A percentile compares a stretch with the other conserved stretches of the same genome.
Conservation (phyloP, 1,140 invertebrate species). For the Drosophila suzukii region DNA sequence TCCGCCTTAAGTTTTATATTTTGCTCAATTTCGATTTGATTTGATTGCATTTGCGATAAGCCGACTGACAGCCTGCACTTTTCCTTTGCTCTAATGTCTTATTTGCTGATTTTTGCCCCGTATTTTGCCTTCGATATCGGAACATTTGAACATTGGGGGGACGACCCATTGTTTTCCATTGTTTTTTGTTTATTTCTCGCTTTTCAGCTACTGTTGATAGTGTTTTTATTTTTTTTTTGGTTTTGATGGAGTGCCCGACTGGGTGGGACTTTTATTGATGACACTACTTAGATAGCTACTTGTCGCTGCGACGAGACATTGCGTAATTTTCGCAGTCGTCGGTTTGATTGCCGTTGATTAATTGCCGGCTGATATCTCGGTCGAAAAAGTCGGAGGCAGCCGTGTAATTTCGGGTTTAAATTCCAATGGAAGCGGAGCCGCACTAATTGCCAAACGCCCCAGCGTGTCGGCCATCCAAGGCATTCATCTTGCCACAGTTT, state of each 20-base stretch:
- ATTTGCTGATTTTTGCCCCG: neutral
- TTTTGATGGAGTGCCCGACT: constrained; percentile 56
- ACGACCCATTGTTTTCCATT: neutral
- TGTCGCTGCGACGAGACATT: constrained; percentile 26
- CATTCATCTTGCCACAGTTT: constrained; percentile 29
- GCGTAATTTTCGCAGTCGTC: constrained; percentile 29
- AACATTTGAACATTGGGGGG: neutral
- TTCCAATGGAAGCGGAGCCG: constrained; percentile 2
- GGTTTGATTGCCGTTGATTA: constrained; percentile 45
- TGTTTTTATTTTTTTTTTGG: neutral
- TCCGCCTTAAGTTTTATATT: constrained; percentile 40
- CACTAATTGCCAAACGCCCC: constrained; percentile 21
- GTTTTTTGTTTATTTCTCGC: no score
- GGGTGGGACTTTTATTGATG: constrained; percentile 63
- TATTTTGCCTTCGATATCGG: constrained; percentile 14
- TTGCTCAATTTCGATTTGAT: constrained; percentile 37
- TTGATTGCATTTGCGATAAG: constrained; percentile 60
- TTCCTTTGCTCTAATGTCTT: neutral
- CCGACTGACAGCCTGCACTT: constrained; percentile 38
- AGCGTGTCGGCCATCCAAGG: constrained; percentile 1
- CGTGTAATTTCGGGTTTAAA: constrained; percentile 23
- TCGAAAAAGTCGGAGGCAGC: neutral
- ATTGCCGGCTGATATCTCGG: constrained; percentile 26
- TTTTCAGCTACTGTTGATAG: constrained; percentile 46
- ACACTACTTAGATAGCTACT: constrained; percentile 58